These are phyloP conservation scores for Drosophila subquinaria DNA, from an alignment of 2,888 invertebrate genomes.

Conservation along the genomic window DNA sequence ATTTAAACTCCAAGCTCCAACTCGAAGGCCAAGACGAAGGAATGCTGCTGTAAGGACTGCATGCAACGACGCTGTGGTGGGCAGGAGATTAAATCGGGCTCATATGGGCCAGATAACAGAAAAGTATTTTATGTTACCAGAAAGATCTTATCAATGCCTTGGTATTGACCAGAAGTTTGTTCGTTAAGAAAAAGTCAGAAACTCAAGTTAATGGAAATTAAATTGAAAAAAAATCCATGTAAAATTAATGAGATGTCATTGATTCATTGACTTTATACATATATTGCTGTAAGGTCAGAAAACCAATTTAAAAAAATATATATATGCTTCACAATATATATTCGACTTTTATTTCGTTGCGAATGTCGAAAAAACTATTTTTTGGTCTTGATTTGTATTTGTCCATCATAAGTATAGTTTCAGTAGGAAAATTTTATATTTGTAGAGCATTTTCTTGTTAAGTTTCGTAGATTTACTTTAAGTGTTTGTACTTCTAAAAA, in stretches of 20 bases:
- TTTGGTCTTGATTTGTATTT: not conserved
- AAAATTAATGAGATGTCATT: not conserved
- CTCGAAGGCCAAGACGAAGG: conserved; percentile 6
- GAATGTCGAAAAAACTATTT: not conserved
- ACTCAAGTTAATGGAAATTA: not conserved
- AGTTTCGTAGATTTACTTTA: not conserved
- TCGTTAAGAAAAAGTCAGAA: not conserved
- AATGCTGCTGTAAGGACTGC: conserved; percentile 48
- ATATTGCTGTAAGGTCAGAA: not conserved
- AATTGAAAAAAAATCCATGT: conserved; percentile 5
- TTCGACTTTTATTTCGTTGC: too few species aligned
- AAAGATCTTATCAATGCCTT: conserved; percentile 25
- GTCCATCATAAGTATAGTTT: not conserved
- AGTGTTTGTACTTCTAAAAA: not conserved
- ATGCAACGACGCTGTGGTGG: conserved; percentile 23
- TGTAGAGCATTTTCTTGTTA: too few species aligned
- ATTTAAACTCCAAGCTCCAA: not conserved
- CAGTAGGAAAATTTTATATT: too few species aligned
- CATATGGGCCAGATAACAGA: conserved; percentile 26
- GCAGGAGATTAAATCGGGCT: conserved; percentile 6
- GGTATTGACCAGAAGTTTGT: conserved; percentile 36
- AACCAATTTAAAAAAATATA: not conserved
- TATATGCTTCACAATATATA: not conserved
- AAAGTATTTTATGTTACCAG: conserved; percentile 5
- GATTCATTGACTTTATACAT: conserved; percentile 3